phyloP scores from a whole-genome alignment of 2,797 vertebrate species.

The Oryzias dopingdopingensis region DNA sequence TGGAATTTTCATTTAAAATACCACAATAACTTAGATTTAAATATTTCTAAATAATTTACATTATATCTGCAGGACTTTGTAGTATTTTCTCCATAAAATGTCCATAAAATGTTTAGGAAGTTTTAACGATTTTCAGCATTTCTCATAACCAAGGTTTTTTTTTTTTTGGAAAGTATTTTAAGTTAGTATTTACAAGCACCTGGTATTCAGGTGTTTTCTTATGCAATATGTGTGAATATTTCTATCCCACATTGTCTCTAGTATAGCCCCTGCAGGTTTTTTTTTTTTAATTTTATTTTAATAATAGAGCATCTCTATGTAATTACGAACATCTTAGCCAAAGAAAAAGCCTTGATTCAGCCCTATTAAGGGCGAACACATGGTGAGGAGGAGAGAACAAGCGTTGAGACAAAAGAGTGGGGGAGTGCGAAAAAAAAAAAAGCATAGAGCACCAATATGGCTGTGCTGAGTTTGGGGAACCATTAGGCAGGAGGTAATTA shows the following conservation, averaged over 20 bases:
- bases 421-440: conserved; percentile 36
- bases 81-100: too few species aligned
- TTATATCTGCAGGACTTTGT: too few species aligned
- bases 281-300: neutral
- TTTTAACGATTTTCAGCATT: too few species aligned
- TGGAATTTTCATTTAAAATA: too few species aligned
- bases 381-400: conserved; percentile 41
- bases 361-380: conserved; percentile 39
- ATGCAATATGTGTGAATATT: neutral
- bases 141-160: too few species aligned
- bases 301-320: conserved; percentile 31
- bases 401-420: conserved; percentile 34
- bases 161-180: too few species aligned
- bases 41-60: too few species aligned
- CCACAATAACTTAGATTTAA: too few species aligned
- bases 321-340: conserved; percentile 44
- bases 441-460: conserved; percentile 61
- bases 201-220: conserved; percentile 1
- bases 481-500: conserved; percentile 75
- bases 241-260: neutral
- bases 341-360: conserved; percentile 41
- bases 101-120: too few species aligned
- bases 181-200: neutral
- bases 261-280: neutral
- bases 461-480: conserved; percentile 64